These are phyloP conservation scores for Antheraea pernyi DNA, from an alignment of 1,140 invertebrate genomes.

Conservation along the genomic window DNA sequence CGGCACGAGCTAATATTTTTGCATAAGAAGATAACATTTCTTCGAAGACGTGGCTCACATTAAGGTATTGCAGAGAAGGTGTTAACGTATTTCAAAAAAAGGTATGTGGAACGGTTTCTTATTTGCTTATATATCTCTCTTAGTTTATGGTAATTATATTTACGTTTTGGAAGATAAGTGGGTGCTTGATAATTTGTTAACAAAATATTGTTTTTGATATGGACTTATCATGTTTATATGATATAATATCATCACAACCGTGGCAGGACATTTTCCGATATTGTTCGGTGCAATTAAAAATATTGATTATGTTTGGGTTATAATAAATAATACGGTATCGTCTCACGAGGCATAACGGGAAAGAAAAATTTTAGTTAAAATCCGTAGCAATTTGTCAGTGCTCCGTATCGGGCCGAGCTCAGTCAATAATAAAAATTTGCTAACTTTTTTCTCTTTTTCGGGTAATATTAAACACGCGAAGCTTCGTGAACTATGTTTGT, in stretches of 20 bases:
- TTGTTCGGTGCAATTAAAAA: constrained; percentile 49
- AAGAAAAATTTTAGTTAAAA: constrained; percentile 34
- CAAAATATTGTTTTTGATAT: background rate
- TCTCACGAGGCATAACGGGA: constrained; percentile 33
- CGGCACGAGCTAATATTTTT: constrained; percentile 74
- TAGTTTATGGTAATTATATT: background rate
- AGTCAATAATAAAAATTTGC: constrained; percentile 70
- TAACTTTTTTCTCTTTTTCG: constrained; percentile 62
- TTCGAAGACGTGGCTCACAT: constrained; percentile 48
- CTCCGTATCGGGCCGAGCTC: constrained; percentile 55
- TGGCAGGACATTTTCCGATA: no score
- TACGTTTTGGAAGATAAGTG: background rate
- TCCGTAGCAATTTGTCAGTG: constrained; percentile 69
- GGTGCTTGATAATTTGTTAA: background rate
- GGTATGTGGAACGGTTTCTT: background rate
- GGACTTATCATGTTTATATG: background rate
- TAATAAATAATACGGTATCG: constrained; percentile 26
- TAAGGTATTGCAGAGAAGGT: constrained; percentile 25
- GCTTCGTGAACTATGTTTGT: constrained; percentile 43
- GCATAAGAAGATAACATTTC: constrained; percentile 72
- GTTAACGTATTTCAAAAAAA: background rate
- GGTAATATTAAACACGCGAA: constrained; percentile 66
- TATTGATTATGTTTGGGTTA: constrained; percentile 45
- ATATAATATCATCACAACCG: background rate
- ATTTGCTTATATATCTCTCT: background rate